Evolutionary conservation across 2,797 vertebrate species (phyloP).

Genomic region (Lacerta viridis): DNA sequence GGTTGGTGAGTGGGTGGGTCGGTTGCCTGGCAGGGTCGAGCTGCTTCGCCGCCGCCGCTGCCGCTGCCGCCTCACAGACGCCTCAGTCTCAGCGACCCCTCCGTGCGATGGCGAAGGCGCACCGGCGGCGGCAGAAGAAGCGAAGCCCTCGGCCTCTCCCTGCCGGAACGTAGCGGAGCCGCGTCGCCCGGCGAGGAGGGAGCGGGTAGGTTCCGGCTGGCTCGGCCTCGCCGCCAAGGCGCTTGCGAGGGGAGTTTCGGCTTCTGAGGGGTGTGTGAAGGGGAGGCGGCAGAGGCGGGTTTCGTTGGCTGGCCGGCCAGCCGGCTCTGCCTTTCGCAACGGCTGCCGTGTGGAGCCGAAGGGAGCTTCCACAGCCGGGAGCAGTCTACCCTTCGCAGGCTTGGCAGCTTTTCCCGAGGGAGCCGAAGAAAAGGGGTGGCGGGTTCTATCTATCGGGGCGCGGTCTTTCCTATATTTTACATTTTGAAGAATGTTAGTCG

Average conservation of each 20-base stretch:
- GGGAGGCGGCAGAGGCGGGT: not conserved
- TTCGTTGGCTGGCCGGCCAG: not conserved
- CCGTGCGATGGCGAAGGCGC: slow-evolving; percentile 4
- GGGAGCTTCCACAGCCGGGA: not conserved
- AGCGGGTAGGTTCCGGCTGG: not conserved
- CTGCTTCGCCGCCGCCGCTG: not conserved
- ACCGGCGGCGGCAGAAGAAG: not conserved
- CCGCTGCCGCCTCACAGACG: not conserved
- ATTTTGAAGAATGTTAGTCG: too few relatives aligned
- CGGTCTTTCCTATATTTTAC: too few relatives aligned
- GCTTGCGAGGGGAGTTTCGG: not conserved
- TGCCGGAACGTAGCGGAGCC: not conserved
- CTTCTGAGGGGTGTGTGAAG: not conserved
- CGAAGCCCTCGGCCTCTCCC: not conserved
- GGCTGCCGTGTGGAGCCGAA: not conserved
- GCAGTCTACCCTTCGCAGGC: not conserved
- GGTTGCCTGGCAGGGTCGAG: not conserved
- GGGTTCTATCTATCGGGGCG: not conserved
- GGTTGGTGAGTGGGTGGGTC: not conserved
- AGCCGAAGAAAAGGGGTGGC: too few relatives aligned
- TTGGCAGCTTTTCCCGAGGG: too few relatives aligned
- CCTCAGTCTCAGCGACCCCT: not conserved
- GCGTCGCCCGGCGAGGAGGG: not conserved
- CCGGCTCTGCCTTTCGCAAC: not conserved
- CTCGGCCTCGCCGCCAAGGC: not conserved